Conservation (phyloP, 2,113 vertebrate genomes). For the Eolophus roseicapilla region DNA sequence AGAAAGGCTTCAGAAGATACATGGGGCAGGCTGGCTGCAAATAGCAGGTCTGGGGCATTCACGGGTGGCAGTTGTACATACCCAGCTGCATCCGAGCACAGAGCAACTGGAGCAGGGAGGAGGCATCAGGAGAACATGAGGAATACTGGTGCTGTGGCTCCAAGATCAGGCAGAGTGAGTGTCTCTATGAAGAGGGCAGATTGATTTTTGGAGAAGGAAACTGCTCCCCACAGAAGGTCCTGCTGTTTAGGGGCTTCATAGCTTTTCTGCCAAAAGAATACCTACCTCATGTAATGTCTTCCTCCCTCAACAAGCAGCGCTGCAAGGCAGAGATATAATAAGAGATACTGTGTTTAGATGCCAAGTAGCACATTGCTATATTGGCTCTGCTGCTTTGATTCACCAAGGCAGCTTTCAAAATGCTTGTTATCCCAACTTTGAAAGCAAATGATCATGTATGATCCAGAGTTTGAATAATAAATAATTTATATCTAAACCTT, state of each 20-base stretch:
- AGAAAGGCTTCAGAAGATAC: background rate
- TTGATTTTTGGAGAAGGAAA: background rate
- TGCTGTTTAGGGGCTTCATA: background rate
- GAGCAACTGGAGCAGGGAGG: background rate
- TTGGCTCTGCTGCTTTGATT: background rate
- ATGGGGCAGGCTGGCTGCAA: background rate
- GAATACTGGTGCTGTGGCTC: background rate
- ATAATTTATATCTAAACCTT: constrained; percentile 3
- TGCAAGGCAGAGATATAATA: background rate
- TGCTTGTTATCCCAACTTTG: background rate
- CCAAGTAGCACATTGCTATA: background rate
- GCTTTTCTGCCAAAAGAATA: background rate
- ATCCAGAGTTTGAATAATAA: background rate
- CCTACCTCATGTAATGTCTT: background rate
- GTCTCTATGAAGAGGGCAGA: background rate
- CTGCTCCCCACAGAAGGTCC: background rate
- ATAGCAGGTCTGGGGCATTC: background rate
- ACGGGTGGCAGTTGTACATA: background rate
- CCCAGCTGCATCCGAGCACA: background rate
- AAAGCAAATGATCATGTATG: constrained; percentile 2
- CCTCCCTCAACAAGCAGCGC: background rate
- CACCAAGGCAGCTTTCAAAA: background rate
- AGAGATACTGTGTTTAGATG: background rate
- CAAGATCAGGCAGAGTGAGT: background rate
- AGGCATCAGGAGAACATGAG: background rate